Evolutionary conservation across 2,888 invertebrate genomes (phyloP), one percentile per base, ranked within the genome.

Genomic region (Dioctria rufipes): DNA sequence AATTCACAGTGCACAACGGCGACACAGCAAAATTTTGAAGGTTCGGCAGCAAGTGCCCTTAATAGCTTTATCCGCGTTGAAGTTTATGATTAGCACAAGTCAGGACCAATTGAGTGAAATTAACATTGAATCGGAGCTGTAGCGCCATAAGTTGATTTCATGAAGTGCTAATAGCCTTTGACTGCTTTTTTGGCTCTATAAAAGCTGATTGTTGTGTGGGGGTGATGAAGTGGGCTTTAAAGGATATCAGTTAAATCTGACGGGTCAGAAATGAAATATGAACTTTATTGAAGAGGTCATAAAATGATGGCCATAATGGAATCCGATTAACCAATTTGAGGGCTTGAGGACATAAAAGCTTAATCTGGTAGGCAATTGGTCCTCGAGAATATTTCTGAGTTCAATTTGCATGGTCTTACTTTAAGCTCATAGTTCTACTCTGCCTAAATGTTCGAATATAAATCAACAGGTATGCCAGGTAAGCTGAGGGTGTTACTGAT

Each of bases 81-180:
- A 77, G 77, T 77, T 77, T 77, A 63, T 77, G 77, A 77, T 77
- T 77, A 77, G 77, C 63, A 60, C 46, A 63, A 77, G 77, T 77
- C 77, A 77, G 77, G 39, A 46, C 60, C 75, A 75, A 75, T 75
- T 75, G 75, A 42, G 60, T 54, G 71, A 73, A 73, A 73, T 73
- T 51, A 73, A 73, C 67, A 67, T 67, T 46, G 67, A 49, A 73
- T 73, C 37, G 46, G 54, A 54, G 58, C n/a, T 54, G 54, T n/a
- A 54, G 6, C 13, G 40, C 13, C 58, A 37, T 73, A 40, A 51
- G 51, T 39, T 39, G 39, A 73, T 54, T 73, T 73, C 39, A 73
- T 73, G 51, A 73, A 54, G 71, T 73, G 58, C 58, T 73, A 73
- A 73, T 73, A 25, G 58, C 51, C n/a, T 39, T 73, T n/a, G n/a